Conservation (phyloP, 2,113 vertebrate species). For the Pampusana beccarii region DNA sequence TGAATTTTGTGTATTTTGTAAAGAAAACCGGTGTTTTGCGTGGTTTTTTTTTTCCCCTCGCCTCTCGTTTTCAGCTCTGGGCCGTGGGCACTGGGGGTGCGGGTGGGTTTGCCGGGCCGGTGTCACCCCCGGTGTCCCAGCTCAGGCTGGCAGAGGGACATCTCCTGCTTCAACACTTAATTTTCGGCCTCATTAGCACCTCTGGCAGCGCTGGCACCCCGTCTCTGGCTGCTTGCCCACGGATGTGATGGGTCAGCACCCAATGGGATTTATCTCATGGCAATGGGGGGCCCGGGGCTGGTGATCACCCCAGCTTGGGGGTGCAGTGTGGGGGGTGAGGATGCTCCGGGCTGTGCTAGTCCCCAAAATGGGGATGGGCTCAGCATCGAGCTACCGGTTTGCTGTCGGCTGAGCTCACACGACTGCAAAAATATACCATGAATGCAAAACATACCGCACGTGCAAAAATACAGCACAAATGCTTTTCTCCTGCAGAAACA, state of each 20-base stretch:
- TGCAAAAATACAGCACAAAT: neutral
- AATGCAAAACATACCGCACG: no score
- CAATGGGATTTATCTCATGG: neutral
- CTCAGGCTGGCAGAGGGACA: neutral
- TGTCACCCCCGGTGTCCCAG: neutral
- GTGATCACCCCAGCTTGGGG: fast-evolving
- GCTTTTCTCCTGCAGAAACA: neutral
- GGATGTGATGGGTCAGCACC: neutral
- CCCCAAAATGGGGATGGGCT: fast-evolving
- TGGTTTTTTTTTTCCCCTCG: neutral
- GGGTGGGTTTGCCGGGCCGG: neutral
- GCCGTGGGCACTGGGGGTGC: neutral
- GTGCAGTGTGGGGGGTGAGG: fast-evolving
- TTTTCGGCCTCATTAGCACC: conserved; percentile 22
- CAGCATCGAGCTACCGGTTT: fast-evolving
- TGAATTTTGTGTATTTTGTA: conserved; percentile 73
- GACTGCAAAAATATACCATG: fast-evolving
- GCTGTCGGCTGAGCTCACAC: neutral
- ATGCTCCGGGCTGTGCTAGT: neutral
- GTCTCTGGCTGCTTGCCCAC: neutral
- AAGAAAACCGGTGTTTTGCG: conserved; percentile 21
- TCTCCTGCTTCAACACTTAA: neutral
- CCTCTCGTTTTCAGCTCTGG: neutral
- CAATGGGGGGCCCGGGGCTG: fast-evolving
- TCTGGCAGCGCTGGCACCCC: neutral